Conservation (phyloP, 1,140 invertebrate species). For the Lepidurus apus region DNA sequence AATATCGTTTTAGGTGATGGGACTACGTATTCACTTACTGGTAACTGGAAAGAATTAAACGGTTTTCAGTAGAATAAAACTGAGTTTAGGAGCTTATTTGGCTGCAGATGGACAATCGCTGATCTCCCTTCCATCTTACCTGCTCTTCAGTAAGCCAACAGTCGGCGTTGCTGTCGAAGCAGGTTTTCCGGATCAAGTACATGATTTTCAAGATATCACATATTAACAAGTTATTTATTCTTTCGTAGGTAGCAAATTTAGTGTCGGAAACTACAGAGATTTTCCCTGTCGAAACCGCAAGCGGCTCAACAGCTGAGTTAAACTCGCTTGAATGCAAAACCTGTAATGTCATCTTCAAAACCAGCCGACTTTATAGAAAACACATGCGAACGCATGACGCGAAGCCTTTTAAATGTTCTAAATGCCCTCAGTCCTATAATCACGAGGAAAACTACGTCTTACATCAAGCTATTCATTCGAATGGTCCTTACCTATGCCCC, state of each 20-base stretch:
- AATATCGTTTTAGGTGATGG: not conserved
- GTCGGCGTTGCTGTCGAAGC: not conserved
- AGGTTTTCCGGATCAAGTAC: slow-evolving; percentile 1
- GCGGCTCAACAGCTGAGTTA: not conserved
- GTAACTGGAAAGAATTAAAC: not conserved
- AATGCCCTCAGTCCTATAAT: slow-evolving; percentile 15
- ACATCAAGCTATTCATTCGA: slow-evolving; percentile 26
- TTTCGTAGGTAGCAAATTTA: not conserved
- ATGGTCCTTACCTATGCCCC: slow-evolving; percentile 48
- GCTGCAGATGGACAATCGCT: not conserved
- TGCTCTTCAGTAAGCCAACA: not conserved
- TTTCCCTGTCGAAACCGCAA: not conserved
- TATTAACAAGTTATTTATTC: not conserved
- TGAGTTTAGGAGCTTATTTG: not conserved
- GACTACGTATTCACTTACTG: not conserved
- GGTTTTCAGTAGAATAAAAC: not conserved
- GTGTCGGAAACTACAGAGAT: not conserved
- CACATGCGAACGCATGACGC: not conserved
- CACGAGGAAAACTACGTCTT: slow-evolving; percentile 27
- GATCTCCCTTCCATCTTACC: not conserved
- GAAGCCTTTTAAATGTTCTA: slow-evolving; percentile 16
- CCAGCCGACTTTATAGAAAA: slow-evolving; percentile 1
- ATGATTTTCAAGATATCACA: not conserved
- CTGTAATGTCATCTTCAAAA: not conserved
- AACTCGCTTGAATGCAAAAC: not conserved